Percentiles rank a stretch among this genome's conserved stretches.
phyloP scores from a whole-genome alignment of 1,140 invertebrate genomes.

The Pantala flavescens region DNA sequence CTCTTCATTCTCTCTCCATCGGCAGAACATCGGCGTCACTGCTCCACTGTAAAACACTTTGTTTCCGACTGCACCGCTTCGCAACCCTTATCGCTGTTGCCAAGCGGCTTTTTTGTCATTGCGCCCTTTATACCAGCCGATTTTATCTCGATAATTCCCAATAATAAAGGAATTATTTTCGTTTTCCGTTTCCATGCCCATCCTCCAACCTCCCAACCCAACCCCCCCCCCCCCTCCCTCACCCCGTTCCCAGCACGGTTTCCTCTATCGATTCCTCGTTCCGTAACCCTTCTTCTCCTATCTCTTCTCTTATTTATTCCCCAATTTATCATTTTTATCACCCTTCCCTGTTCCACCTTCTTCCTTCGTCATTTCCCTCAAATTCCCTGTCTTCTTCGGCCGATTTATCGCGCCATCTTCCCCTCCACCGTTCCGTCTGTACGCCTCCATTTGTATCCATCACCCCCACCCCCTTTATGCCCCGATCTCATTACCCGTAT shows the following conservation, averaged over 20 bases:
- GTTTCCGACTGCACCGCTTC: too few species aligned
- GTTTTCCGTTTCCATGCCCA: not conserved
- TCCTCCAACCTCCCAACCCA: not conserved
- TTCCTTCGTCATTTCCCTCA: not conserved
- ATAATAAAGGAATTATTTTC: too few species aligned
- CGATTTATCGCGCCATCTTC: not conserved
- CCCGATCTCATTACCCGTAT: not conserved
- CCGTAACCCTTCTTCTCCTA: not conserved
- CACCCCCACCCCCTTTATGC: not conserved
- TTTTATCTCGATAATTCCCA: too few species aligned
- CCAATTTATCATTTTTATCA: not conserved
- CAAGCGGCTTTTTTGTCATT: too few species aligned
- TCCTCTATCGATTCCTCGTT: not conserved
- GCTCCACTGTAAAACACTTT: too few species aligned
- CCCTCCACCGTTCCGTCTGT: not conserved
- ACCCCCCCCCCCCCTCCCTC: not conserved
- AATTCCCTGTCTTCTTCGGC: not conserved
- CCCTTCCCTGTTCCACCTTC: not conserved
- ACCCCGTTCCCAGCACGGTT: too few species aligned
- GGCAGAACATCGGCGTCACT: too few species aligned
- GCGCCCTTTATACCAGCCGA: too few species aligned
- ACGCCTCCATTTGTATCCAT: not conserved
- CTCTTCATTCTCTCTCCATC: too few species aligned
- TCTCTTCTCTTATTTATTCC: not conserved
- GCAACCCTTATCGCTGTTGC: too few species aligned